Percentiles rank a stretch among this genome's conserved stretches.
Conservation (phyloP, 2,113 vertebrate species). For the Hystrix cristata region DNA sequence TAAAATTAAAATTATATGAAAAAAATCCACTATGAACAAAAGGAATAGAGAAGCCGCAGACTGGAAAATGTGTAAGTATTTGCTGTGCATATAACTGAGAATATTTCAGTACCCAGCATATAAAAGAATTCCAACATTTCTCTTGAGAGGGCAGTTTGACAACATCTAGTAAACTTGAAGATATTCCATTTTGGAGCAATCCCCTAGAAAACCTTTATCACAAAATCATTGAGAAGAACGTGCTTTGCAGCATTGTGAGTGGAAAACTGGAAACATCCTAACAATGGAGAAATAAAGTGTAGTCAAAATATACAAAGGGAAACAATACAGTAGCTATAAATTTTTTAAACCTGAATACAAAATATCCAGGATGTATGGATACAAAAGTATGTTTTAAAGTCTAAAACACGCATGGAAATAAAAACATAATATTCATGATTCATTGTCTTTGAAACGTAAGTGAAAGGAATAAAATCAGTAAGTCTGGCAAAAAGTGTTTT, state of each 20-base stretch:
- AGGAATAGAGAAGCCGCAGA: background rate
- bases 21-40: slow-evolving; percentile 20
- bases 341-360: slow-evolving; percentile 4
- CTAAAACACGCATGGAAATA: slow-evolving; percentile 3
- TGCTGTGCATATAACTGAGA: background rate
- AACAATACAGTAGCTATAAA: slow-evolving; percentile 15
- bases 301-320: slow-evolving; percentile 38
- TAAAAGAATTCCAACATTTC: background rate
- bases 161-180: slow-evolving; percentile 55
- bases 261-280: background rate
- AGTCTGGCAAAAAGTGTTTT: background rate
- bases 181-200: slow-evolving; percentile 14
- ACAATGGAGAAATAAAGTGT: slow-evolving; percentile 18
- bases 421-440: slow-evolving; percentile 26
- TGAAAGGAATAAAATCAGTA: slow-evolving; percentile 31
- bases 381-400: slow-evolving; percentile 45
- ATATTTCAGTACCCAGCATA: slow-evolving; percentile 18
- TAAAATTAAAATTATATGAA: slow-evolving; percentile 61
- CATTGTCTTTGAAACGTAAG: slow-evolving; percentile 41
- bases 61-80: slow-evolving; percentile 22
- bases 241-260: background rate
- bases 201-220: slow-evolving; percentile 25
- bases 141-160: slow-evolving; percentile 56
- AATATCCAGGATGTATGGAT: background rate
- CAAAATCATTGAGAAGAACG: slow-evolving; percentile 22